Base-by-base conservation (phyloP, 2,113 vertebrate species). In the Malurus melanocephalus region DNA sequence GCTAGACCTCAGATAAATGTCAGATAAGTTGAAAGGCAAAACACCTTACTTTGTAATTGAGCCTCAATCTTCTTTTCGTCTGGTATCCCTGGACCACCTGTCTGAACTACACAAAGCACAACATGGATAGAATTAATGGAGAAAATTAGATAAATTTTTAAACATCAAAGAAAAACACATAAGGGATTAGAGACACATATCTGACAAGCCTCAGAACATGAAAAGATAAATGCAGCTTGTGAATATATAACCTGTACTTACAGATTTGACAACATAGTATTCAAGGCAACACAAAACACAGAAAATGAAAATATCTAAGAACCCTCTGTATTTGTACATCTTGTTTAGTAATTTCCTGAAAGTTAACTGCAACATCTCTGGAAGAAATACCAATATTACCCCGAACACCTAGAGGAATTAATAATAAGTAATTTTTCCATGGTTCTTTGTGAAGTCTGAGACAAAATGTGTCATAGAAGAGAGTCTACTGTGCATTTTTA, bases 31-130 rank as follows among this genome's bases (percentile, higher is more conserved):
- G 53, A 74, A 67, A 92, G 78, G 82, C 16, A 64, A 53, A 95
- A 86, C 93, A 78, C 80, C 97, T 96, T 96, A 98, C 98, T 97
- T 96, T 97, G 97, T 80, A 96, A 95, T 35, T 97, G 97, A 91
- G 91, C 65, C 85, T 97, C 97, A 82, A 91, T 51, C 87, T 96
- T 97, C 94, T 97, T 97, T 81, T 97, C 96, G 1, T 95, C 97
- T 85, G 95, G 94, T 79, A 96, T 94, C 5, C 76, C 78, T 5
- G 97, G 95, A 87, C 93, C 97, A 33, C 97, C 98, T 92, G 97
- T 98, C 93, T 98, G 97, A 96, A 98, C 98, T 98, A 72, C 94
- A 88, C 38, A 96, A 92, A 92, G 61, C 38, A 93, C 52, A 94
- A 82, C 12, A 81, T 2, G 84, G 11, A 79, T 7, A 49, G 18